Conservation (phyloP, 2,113 vertebrate genomes). For the Trinectes maculatus region DNA sequence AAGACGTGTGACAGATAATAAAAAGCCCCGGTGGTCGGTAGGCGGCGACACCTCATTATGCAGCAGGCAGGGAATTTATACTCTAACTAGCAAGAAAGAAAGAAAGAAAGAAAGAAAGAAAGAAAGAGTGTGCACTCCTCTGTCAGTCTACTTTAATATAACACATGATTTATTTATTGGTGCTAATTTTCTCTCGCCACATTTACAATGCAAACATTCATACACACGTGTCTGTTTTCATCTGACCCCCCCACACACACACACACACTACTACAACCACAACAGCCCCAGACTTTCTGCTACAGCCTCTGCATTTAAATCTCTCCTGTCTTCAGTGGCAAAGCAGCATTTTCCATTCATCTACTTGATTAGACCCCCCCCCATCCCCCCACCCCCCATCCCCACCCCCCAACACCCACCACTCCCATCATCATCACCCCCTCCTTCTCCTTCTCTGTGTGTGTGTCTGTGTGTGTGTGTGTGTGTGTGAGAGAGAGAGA, state of each 20-base stretch:
- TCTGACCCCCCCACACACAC: neutral
- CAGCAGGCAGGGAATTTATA: conserved; percentile 44
- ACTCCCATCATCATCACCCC: neutral
- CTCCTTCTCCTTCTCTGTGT: neutral
- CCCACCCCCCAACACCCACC: neutral
- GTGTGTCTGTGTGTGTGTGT: no score
- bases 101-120: conserved; percentile 9
- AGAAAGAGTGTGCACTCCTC: no score
- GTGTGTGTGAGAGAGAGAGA: no score
- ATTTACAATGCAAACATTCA: conserved; percentile 6
- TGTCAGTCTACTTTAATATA: no score
- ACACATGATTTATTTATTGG: neutral
- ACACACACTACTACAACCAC: no score
- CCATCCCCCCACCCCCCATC: neutral
- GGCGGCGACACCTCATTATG: conserved; percentile 68
- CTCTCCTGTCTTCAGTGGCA: conserved; percentile 63
- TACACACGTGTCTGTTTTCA: neutral
- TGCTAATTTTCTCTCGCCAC: neutral
- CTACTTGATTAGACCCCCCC: conserved; percentile 62
- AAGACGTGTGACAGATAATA: conserved; percentile 44
- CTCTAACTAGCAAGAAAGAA: neutral
- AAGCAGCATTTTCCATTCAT: conserved; percentile 70
- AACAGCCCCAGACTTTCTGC: conserved; percentile 47
- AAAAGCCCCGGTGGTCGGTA: conserved; percentile 58
- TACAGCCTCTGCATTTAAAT: conserved; percentile 67